Base-by-base conservation (phyloP, 2,888 invertebrate genomes). In the Oxytorus armatus region DNA sequence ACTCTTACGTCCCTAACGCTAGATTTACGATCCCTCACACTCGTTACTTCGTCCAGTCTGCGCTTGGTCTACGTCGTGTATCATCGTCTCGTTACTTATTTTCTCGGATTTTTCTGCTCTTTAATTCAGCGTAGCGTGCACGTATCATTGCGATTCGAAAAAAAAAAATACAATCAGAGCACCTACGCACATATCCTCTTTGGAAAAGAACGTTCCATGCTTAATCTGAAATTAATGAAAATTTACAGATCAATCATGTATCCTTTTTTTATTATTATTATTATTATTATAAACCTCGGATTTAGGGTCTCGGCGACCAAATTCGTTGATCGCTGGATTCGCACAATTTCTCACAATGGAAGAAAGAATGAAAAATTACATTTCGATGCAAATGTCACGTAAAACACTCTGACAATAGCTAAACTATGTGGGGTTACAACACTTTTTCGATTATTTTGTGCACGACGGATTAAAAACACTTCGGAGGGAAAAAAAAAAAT, bases 221-320 rank as follows among this genome's bases (percentile, higher is more conserved):
- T 66, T 5, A 18, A 14, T 39, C 36, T 59, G 0, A 49, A 44
- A n/a, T 3, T 25, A 70, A 59, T 47, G 21, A 57, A 18, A 61
- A 23, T 10, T 42, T 42, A 68, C 11, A 18, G 39, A 66, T 39
- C 25, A 18, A 25, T 39, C 3, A 25, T 16, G 0, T 0, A 29
- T 47, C 44, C n/a, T n/a, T n/a, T n/a, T n/a, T n/a, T n/a, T n/a
- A n/a, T n/a, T 16, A 18, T 11, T 44, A 49, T 53, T 47, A 23
- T 14, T 36, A 25, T 21, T 18, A 36, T 23, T 63, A 18, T 70
- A 14, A 77, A 77, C 74, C 77, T 69, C 49, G 29, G 73, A 68
- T 77, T 77, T 80, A 73, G 63, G 79, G 61, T 68, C 66, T 76
- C 72, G 53, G 23, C n/a, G 80, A 55, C 53, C 68, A 33, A 51